Conservation (phyloP, 2,888 invertebrate genomes). For the Pyrochroa serraticornis region DNA sequence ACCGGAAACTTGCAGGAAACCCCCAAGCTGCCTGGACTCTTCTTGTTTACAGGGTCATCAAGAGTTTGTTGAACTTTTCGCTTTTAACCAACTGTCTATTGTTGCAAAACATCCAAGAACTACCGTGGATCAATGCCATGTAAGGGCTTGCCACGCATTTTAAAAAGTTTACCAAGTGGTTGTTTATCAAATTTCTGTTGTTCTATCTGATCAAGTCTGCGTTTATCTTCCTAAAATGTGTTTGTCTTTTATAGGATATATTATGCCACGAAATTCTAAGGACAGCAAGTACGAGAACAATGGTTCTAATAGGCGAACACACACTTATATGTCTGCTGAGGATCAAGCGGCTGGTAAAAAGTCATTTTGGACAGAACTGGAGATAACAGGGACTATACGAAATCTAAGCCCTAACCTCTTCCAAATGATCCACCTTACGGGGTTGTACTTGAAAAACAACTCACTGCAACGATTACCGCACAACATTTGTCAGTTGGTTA, state of each 20-base stretch:
- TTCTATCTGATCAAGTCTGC: background rate
- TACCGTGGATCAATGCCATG: background rate
- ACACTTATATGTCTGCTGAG: slow-evolving; percentile 91
- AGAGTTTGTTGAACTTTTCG: slow-evolving; percentile 49
- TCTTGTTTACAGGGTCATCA: slow-evolving; percentile 43
- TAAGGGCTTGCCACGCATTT: no score
- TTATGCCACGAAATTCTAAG: slow-evolving; percentile 69
- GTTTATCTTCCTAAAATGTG: background rate
- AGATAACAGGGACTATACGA: slow-evolving; percentile 90
- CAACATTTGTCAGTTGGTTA: slow-evolving; percentile 84
- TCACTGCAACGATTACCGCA: slow-evolving; percentile 88
- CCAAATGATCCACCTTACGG: slow-evolving; percentile 90
- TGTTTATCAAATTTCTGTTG: background rate
- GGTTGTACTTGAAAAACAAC: slow-evolving; percentile 95
- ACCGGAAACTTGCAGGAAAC: background rate
- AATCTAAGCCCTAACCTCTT: slow-evolving; percentile 92
- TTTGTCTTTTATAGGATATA: slow-evolving; percentile 52
- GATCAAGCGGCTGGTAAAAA: slow-evolving; percentile 92
- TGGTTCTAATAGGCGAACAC: slow-evolving; percentile 75
- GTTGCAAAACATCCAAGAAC: background rate
- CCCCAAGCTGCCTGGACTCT: background rate
- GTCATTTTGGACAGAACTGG: slow-evolving; percentile 81
- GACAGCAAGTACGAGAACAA: slow-evolving; percentile 84
- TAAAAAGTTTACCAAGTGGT: background rate
- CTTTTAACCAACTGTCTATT: slow-evolving; percentile 2